Evolutionary conservation across 2,888 invertebrate species (phyloP).

Genomic region (Quadriops clusia): DNA sequence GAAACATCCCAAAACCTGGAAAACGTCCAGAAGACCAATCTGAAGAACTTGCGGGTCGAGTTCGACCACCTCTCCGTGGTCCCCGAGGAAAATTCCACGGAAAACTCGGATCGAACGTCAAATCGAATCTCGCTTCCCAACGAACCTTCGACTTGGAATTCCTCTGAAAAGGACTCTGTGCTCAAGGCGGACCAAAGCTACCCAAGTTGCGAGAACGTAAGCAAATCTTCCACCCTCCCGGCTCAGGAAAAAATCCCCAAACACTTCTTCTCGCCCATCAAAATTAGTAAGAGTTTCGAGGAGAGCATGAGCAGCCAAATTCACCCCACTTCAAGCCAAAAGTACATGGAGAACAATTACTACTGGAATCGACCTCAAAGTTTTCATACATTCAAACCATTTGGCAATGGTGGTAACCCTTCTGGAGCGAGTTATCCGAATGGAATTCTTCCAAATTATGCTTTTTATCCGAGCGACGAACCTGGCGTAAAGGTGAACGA

Average conservation of each 20-base stretch:
- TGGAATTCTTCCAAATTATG: no score
- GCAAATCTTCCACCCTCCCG: constrained; percentile 12
- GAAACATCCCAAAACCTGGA: constrained; percentile 36
- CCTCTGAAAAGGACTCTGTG: constrained; percentile 22
- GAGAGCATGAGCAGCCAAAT: constrained; percentile 25
- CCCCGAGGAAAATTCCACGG: constrained; percentile 52
- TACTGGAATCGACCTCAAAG: no score
- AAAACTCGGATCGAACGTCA: constrained; percentile 33
- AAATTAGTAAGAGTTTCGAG: constrained; percentile 27
- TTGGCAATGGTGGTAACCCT: no score
- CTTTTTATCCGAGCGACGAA: no score
- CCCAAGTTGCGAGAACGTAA: constrained; percentile 24
- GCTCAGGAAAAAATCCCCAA: constrained; percentile 23
- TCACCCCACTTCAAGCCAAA: constrained; percentile 12
- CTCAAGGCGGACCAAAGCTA: constrained; percentile 36
- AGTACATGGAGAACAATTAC: constrained; percentile 11
- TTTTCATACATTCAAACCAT: no score
- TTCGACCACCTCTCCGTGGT: constrained; percentile 69
- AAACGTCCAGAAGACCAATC: constrained; percentile 37
- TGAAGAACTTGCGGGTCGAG: constrained; percentile 42
- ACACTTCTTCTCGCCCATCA: constrained; percentile 39
- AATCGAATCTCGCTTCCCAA: constrained; percentile 21
- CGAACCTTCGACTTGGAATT: constrained; percentile 24
- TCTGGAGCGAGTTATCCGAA: no score
- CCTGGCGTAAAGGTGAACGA: no score